A percentile compares a stretch with the other conserved stretches of the same genome.
phyloP scores from a whole-genome alignment of 2,888 invertebrate genomes.

The Stomorhina lunata region DNA sequence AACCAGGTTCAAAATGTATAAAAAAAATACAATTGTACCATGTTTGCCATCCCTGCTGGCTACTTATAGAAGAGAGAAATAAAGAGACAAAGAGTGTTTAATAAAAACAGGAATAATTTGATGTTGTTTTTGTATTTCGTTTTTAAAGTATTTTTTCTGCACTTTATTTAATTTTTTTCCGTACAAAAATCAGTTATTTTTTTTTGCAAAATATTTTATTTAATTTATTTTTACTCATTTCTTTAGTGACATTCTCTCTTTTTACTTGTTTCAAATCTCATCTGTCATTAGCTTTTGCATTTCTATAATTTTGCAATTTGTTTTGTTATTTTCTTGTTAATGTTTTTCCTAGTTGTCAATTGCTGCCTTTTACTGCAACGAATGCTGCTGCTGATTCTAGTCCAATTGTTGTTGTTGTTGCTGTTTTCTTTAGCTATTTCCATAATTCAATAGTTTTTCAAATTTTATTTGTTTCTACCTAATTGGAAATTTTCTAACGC shows the following conservation, averaged over 20 bases:
- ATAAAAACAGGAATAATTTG: constrained; percentile 2
- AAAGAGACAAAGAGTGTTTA: not conserved
- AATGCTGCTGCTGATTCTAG: constrained; percentile 17
- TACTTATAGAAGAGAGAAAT: constrained; percentile 9
- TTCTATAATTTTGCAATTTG: constrained; percentile 29
- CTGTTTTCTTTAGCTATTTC: not conserved
- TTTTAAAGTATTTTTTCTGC: not conserved
- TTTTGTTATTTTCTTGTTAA: constrained; percentile 29
- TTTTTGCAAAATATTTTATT: too few species aligned
- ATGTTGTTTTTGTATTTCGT: not conserved
- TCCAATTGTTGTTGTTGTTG: too few species aligned
- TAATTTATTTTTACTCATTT: constrained; percentile 3
- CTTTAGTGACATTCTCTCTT: not conserved
- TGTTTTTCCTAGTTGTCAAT: constrained; percentile 49
- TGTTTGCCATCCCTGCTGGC: too few species aligned
- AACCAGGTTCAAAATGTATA: too few species aligned
- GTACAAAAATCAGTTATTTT: too few species aligned
- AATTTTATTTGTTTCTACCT: not conserved
- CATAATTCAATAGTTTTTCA: not conserved
- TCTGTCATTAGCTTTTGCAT: constrained; percentile 3
- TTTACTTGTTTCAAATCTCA: not conserved
- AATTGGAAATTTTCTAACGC: not conserved
- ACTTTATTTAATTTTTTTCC: constrained; percentile 21
- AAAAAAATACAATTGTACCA: too few species aligned
- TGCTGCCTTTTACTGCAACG: constrained; percentile 49